Conservation (phyloP, 2,113 vertebrate species). For the Excalfactoria chinensis region DNA sequence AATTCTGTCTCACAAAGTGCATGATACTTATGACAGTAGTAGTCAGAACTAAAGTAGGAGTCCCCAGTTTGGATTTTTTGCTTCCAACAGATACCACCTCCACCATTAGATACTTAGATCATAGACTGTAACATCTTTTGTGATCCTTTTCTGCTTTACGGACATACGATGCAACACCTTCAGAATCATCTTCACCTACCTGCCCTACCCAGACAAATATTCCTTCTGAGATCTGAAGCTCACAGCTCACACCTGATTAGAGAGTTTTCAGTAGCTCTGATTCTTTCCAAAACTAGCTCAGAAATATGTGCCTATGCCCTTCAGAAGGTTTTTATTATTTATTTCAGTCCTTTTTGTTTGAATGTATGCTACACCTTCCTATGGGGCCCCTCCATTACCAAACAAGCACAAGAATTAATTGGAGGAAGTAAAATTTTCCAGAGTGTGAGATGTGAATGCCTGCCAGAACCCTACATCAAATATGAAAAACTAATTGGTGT, state of each 20-base stretch:
- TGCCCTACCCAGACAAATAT: rapidly evolving
- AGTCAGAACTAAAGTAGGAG: background rate
- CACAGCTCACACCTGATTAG: background rate
- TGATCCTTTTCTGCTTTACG: background rate
- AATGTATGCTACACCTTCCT: background rate
- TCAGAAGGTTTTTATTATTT: background rate
- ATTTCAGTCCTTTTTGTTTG: background rate
- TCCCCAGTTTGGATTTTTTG: background rate
- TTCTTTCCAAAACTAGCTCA: background rate
- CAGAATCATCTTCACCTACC: background rate
- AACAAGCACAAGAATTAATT: background rate
- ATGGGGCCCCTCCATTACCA: background rate
- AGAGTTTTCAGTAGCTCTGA: background rate
- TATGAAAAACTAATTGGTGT: background rate
- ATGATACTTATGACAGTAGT: background rate
- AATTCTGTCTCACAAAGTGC: background rate
- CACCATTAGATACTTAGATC: background rate
- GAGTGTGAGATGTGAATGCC: background rate
- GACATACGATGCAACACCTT: background rate
- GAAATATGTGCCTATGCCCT: rapidly evolving
- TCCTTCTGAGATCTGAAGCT: background rate
- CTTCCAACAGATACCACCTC: background rate
- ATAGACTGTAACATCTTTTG: background rate
- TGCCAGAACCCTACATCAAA: background rate
- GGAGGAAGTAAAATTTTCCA: background rate